Base-by-base conservation (phyloP, 1,140 invertebrate genomes). In the Leptopilina boulardi region DNA sequence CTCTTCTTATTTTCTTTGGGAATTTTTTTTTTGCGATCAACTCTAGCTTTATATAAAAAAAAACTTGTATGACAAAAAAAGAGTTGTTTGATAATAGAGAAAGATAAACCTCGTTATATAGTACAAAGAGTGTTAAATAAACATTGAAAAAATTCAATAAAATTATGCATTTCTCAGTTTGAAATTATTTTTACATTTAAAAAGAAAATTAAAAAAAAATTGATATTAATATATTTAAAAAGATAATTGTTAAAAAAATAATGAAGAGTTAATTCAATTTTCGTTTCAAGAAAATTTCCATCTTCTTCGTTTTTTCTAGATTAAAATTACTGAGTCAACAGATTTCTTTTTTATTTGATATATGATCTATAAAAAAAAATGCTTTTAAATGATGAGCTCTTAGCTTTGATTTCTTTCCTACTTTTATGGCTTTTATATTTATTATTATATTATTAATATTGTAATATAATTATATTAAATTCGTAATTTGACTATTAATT, bases 31-130 rank as follows among this genome's bases (percentile, higher is more conserved):
- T n/a, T n/a, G n/a, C 13, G 18, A 70, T 18, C 18, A 41, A 70
- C 26, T 70, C n/a, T 3, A 56, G 10, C 19, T 56, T 42, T 56
- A 23, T 56, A n/a, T n/a, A n/a, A n/a, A n/a, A n/a, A n/a, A n/a
- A n/a, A n/a, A n/a, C n/a, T n/a, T n/a, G n/a, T n/a, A n/a, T n/a
- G n/a, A 26, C 10, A 19, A 18, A 56, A 8, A 38, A 23, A 56
- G 21, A 10, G 19, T 21, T 56, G 3, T 23, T 19, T 3, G 54
- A 56, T 56, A 56, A n/a, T n/a, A 56, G 21, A 3, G 83, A 81
- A 85, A 86, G 80, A 87, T 82, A 83, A 85, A 84, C 83, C 82
- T 84, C 82, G 66, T 83, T 87, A 85, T 84, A 83, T 85, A 70
- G 77, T 59, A n/a, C n/a, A n/a, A n/a, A 76, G 82, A 80, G 82